Evolutionary conservation across 1,140 invertebrate genomes (phyloP).

Genomic region (Apocrypta bakeri): DNA sequence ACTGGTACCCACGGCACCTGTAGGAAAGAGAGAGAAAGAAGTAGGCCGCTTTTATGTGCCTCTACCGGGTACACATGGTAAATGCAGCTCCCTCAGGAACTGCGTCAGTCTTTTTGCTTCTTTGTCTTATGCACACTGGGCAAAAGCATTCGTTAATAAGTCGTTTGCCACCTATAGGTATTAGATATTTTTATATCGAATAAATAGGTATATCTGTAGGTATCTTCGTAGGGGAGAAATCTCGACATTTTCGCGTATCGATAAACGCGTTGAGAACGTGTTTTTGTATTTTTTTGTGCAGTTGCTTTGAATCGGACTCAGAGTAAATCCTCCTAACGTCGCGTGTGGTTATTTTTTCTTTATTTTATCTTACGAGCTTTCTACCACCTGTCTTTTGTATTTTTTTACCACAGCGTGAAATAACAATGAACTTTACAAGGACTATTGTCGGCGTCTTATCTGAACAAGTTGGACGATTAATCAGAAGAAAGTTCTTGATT

Average conservation of each 20-base stretch:
- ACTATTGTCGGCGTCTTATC: background rate
- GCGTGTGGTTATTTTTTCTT: conserved; percentile 12
- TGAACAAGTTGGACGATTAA: background rate
- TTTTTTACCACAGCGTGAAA: conserved; percentile 21
- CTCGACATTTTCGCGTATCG: too few species aligned
- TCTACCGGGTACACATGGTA: background rate
- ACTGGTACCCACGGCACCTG: background rate
- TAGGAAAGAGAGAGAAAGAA: conserved; percentile 3
- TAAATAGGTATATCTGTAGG: too few species aligned
- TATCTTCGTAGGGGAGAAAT: too few species aligned
- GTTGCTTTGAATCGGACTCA: too few species aligned
- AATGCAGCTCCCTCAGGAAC: background rate
- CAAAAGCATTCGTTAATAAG: background rate
- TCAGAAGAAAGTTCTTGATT: background rate
- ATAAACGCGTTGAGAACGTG: too few species aligned
- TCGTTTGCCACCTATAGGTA: too few species aligned
- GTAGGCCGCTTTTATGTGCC: background rate
- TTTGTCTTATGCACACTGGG: background rate
- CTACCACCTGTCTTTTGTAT: background rate
- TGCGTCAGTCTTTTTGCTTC: background rate
- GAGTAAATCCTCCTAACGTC: background rate
- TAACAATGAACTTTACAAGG: conserved; percentile 39
- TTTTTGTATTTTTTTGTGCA: too few species aligned
- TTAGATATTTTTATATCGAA: too few species aligned
- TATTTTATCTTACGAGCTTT: background rate